Percentiles rank a stretch among this genome's conserved stretches.
phyloP scores from a whole-genome alignment of 2,113 vertebrate species.

The Ammodytes dubius region DNA sequence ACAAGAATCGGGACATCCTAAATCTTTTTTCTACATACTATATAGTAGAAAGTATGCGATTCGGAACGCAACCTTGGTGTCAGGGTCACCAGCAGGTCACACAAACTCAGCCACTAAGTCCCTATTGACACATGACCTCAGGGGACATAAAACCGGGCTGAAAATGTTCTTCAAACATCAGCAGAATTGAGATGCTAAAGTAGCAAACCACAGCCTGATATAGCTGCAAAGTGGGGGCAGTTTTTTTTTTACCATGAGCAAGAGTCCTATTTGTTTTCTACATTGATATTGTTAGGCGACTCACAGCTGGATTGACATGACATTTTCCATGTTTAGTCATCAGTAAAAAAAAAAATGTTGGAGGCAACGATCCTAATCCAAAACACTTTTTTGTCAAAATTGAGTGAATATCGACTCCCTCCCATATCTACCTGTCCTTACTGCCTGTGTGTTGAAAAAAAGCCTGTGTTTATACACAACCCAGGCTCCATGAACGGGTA shows the following conservation, averaged over 20 bases:
- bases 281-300: background rate
- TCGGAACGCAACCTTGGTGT: too few species aligned
- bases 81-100: conserved; percentile 33
- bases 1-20: too few species aligned
- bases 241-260: background rate
- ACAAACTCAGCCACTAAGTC: background rate
- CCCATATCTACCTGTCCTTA: too few species aligned
- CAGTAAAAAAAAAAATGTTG: background rate
- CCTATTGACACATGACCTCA: background rate
- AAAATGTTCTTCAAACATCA: background rate
- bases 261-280: background rate
- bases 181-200: background rate
- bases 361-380: too few species aligned
- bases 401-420: too few species aligned
- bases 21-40: too few species aligned
- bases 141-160: background rate
- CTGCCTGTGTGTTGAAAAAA: too few species aligned
- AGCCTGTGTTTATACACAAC: too few species aligned
- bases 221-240: background rate
- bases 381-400: too few species aligned
- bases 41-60: too few species aligned
- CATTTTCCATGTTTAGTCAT: background rate
- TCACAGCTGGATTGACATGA: background rate
- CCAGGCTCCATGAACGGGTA: too few species aligned
- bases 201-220: background rate